phyloP scores from a whole-genome alignment of 2,113 vertebrate genomes.

The Chaetura pelagica region DNA sequence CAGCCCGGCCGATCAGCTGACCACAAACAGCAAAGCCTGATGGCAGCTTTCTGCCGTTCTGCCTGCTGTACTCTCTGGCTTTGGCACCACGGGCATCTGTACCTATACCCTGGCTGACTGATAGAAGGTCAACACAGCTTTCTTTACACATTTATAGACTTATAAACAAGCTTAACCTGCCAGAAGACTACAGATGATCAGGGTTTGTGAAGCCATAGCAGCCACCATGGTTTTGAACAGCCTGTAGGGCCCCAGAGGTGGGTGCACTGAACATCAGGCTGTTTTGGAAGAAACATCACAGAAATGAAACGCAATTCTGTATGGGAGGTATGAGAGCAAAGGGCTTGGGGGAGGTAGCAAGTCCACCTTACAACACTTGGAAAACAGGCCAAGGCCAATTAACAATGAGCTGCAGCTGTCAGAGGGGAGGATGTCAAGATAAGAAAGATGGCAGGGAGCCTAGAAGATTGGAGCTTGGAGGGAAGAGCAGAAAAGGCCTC shows the following conservation, averaged over 20 bases:
- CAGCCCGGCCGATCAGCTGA: accelerated
- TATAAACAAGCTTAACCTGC: background rate
- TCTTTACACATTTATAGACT: accelerated
- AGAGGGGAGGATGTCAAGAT: conserved; percentile 20
- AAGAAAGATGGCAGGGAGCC: conserved; percentile 48
- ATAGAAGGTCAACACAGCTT: background rate
- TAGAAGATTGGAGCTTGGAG: background rate
- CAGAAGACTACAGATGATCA: background rate
- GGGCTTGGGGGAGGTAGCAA: background rate
- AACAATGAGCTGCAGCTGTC: conserved; percentile 21
- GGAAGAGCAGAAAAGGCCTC: background rate
- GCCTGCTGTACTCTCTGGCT: background rate
- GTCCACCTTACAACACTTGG: background rate
- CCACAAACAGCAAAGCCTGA: background rate
- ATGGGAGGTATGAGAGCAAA: background rate
- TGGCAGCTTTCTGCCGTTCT: background rate
- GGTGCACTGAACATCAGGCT: accelerated
- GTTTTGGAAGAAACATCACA: background rate
- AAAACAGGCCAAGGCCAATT: background rate
- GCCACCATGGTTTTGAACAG: accelerated
- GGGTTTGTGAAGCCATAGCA: background rate
- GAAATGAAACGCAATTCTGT: background rate
- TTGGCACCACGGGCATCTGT: accelerated
- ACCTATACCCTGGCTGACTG: accelerated
- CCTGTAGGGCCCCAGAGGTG: background rate